These are phyloP conservation scores for Cotesia vestalis DNA, from an alignment of 1,140 invertebrate genomes.

Conservation along the genomic window DNA sequence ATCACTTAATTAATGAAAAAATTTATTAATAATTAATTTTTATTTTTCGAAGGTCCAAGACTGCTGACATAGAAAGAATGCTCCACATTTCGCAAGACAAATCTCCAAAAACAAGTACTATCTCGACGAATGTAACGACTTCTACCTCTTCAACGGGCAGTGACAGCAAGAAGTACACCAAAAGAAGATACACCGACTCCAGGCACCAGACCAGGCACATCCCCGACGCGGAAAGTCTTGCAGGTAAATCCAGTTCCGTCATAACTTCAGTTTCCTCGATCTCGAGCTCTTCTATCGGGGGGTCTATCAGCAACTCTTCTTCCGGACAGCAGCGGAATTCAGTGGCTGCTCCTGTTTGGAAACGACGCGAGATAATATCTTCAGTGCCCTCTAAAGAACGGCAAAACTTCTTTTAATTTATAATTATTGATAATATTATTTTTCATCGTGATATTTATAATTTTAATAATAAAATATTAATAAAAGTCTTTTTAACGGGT, in stretches of 20 bases:
- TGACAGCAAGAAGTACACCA: conserved; percentile 72
- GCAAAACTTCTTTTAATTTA: conserved; percentile 52
- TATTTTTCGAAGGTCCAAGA: conserved; percentile 67
- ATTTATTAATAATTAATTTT: conserved; percentile 13
- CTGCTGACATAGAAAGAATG: conserved; percentile 74
- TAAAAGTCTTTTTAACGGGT: no score
- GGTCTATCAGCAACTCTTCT: conserved; percentile 46
- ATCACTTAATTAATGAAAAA: neutral
- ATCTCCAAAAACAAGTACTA: conserved; percentile 37
- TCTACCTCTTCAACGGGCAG: conserved; percentile 45
- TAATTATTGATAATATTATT: neutral
- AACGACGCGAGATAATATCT: conserved; percentile 81
- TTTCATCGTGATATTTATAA: neutral
- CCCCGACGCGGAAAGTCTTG: conserved; percentile 66
- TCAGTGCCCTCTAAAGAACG: conserved; percentile 71
- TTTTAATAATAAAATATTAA: neutral
- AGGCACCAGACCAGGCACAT: conserved; percentile 72
- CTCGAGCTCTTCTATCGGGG: conserved; percentile 39
- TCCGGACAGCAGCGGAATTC: conserved; percentile 51
- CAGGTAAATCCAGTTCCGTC: conserved; percentile 44
- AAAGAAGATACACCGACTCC: conserved; percentile 71
- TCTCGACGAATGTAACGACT: conserved; percentile 41
- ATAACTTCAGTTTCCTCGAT: conserved; percentile 44
- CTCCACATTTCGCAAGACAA: conserved; percentile 58
- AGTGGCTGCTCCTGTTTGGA: conserved; percentile 71